These are phyloP conservation scores for Fundulus diaphanus DNA, from an alignment of 2,797 vertebrate genomes.

Conservation along the genomic window DNA sequence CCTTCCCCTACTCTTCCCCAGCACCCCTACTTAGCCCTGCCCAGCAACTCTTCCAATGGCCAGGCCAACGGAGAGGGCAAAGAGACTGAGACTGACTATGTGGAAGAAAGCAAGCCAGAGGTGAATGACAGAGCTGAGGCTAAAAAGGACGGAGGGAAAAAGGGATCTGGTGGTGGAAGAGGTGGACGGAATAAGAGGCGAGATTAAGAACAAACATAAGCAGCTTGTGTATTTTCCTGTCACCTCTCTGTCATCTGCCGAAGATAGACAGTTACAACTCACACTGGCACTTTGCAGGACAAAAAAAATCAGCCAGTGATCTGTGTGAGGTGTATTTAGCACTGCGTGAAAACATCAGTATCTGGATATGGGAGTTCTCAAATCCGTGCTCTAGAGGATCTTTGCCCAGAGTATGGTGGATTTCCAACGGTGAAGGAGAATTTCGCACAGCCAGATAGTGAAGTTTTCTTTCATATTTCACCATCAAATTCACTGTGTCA, in stretches of 20 bases:
- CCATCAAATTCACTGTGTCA: constrained; percentile 75
- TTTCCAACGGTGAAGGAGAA: background rate
- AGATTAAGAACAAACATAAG: constrained; percentile 60
- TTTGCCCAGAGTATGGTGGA: background rate
- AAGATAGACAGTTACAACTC: constrained; percentile 31
- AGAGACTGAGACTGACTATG: constrained; percentile 57
- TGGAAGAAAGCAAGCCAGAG: constrained; percentile 36
- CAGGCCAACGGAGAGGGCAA: constrained; percentile 59
- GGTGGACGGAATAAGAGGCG: constrained; percentile 70
- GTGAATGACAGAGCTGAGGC: constrained; percentile 46
- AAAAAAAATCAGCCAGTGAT: constrained; percentile 36
- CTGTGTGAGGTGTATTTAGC: constrained; percentile 46
- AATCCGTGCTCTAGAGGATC: background rate
- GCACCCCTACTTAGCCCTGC: constrained; percentile 82
- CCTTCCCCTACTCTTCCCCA: constrained; percentile 78
- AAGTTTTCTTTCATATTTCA: constrained; percentile 35
- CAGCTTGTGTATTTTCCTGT: constrained; percentile 27
- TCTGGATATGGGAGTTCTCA: constrained; percentile 28
- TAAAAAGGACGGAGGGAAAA: constrained; percentile 68
- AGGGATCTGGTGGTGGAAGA: constrained; percentile 54
- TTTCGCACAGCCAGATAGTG: background rate
- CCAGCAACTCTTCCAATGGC: constrained; percentile 50
- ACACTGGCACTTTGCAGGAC: constrained; percentile 44
- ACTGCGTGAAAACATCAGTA: constrained; percentile 1
- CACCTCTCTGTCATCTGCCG: constrained; percentile 29